These are phyloP conservation scores for Myopa tessellatipennis DNA, from an alignment of 2,888 invertebrate genomes.

Conservation along the genomic window DNA sequence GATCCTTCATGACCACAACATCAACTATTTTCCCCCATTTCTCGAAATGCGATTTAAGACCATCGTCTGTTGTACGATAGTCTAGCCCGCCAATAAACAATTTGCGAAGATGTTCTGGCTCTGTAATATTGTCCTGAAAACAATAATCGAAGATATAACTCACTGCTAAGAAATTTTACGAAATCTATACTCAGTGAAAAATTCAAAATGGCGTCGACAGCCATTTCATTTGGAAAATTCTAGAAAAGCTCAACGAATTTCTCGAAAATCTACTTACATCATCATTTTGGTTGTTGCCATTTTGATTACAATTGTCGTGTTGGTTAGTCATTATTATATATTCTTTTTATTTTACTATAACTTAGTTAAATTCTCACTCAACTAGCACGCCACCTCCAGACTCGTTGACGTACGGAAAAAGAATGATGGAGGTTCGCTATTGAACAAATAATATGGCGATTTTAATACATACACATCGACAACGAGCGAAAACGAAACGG, in stretches of 20 bases:
- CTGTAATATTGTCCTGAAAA: conserved; percentile 60
- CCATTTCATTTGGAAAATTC: background rate
- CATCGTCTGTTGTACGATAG: conserved; percentile 92
- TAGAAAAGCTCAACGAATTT: background rate
- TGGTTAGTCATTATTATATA: conserved; percentile 43
- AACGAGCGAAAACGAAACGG: background rate
- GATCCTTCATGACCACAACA: conserved; percentile 97
- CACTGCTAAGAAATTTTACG: background rate
- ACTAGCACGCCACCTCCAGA: background rate
- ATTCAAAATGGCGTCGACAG: conserved; percentile 46
- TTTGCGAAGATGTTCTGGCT: conserved; percentile 83
- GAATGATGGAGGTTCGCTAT: background rate
- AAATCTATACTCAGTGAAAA: conserved; percentile 1
- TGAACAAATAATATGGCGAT: background rate
- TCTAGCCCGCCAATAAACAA: conserved; percentile 96
- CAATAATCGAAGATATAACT: background rate
- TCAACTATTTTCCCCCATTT: conserved; percentile 98
- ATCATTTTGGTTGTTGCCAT: conserved; percentile 46
- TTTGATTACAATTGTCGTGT: conserved; percentile 45
- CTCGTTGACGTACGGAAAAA: background rate
- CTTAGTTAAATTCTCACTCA: background rate
- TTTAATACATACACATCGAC: background rate
- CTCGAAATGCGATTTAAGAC: conserved; percentile 91
- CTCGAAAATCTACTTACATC: conserved; percentile 45
- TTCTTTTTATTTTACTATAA: background rate